Percentiles rank a stretch among this genome's conserved stretches.
Evolutionary conservation across 2,888 invertebrate species (phyloP).

Genomic region (Yponomeuta sedellus): DNA sequence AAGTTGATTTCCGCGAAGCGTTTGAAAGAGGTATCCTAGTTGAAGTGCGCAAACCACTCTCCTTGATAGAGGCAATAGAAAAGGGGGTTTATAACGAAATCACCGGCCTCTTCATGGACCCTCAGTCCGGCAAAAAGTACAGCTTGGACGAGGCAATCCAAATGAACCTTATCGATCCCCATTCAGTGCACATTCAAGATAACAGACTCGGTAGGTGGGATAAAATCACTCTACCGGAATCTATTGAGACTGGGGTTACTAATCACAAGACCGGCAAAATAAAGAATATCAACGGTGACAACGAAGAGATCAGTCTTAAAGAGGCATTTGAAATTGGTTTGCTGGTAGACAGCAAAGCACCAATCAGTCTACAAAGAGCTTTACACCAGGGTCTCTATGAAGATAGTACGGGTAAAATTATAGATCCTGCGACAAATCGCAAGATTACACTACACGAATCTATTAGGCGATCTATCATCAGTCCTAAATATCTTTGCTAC

Average conservation of each 20-base stretch:
- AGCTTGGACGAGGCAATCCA: constrained; percentile 90
- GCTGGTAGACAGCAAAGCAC: constrained; percentile 86
- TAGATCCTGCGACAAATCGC: constrained; percentile 86
- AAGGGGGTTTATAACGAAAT: constrained; percentile 87
- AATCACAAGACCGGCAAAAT: constrained; percentile 83
- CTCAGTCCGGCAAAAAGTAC: constrained; percentile 84
- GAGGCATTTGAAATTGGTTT: constrained; percentile 89
- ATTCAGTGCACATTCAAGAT: constrained; percentile 89
- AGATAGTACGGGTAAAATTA: constrained; percentile 86
- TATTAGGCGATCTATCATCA: constrained; percentile 86
- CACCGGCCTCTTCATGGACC: constrained; percentile 89
- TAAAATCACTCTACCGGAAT: constrained; percentile 86
- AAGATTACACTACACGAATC: constrained; percentile 90
- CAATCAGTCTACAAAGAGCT: constrained; percentile 88
- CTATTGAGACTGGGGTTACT: constrained; percentile 84
- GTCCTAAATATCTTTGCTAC: constrained; percentile 87
- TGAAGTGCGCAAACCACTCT: constrained; percentile 88
- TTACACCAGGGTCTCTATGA: constrained; percentile 92
- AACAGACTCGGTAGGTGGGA: constrained; percentile 85
- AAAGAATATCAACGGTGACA: constrained; percentile 80
- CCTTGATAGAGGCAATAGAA: constrained; percentile 86
- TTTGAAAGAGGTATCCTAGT: constrained; percentile 88
- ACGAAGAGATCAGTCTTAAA: constrained; percentile 81
- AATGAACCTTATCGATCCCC: constrained; percentile 87
- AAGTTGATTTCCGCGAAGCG: constrained; percentile 88